Conservation (phyloP, 2,113 vertebrate genomes). For the Ictalurus punctatus region DNA sequence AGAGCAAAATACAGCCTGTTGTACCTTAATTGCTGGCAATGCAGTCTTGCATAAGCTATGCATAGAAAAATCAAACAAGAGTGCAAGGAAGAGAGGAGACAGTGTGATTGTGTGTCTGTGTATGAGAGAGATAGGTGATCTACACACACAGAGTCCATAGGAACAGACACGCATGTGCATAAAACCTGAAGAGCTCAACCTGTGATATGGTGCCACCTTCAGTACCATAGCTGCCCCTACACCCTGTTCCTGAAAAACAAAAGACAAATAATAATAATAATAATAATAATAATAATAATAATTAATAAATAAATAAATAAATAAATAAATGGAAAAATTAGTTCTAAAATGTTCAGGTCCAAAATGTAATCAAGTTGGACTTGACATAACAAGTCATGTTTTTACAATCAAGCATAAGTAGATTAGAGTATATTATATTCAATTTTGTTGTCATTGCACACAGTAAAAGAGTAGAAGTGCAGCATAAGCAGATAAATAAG, state of each 20-base stretch:
- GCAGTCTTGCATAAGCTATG: not conserved
- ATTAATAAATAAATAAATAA: no score
- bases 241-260: not conserved
- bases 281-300: no score
- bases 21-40: not conserved
- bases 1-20: not conserved
- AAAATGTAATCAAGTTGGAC: not conserved
- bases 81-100: not conserved
- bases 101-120: not conserved
- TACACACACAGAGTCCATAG: not conserved
- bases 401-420: not conserved
- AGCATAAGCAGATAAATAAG: no score
- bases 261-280: no score
- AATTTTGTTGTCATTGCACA: not conserved
- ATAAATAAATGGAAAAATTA: conserved; percentile 17
- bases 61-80: conserved; percentile 40
- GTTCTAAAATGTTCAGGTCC: not conserved
- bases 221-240: conserved; percentile 18
- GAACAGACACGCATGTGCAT: conserved; percentile 39
- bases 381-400: not conserved
- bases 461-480: not conserved
- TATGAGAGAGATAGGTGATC: not conserved
- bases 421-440: not conserved
- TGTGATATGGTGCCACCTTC: conserved; percentile 36
- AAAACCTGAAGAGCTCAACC: not conserved